Conservation (phyloP, 2,113 vertebrate species). For the Vidua macroura region DNA sequence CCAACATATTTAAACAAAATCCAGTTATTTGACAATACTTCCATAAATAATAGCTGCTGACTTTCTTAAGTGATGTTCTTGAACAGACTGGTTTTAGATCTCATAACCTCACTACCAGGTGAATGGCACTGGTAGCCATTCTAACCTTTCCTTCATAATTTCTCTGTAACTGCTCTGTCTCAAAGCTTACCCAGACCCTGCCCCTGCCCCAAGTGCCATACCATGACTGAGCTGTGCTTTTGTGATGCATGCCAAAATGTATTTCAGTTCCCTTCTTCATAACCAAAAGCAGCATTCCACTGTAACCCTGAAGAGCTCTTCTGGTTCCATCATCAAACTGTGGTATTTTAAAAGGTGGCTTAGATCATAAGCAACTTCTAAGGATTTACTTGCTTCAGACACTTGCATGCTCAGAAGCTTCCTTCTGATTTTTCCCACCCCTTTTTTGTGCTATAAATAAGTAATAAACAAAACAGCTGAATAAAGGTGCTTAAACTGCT, state of each 20-base stretch:
- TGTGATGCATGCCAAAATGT: not conserved
- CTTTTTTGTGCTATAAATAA: not conserved
- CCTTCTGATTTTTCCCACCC: not conserved
- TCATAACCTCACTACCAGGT: not conserved
- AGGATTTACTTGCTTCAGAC: not conserved
- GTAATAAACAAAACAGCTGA: not conserved
- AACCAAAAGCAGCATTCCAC: not conserved
- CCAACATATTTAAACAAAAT: not conserved
- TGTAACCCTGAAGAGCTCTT: not conserved
- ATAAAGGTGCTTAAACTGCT: not conserved
- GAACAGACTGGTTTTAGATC: not conserved
- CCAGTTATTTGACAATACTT: not conserved
- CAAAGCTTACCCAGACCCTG: not conserved
- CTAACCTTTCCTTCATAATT: not conserved
- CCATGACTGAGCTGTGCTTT: not conserved
- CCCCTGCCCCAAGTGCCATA: not conserved
- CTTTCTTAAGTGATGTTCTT: not conserved
- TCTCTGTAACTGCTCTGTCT: not conserved
- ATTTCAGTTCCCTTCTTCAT: not conserved
- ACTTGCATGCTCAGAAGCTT: not conserved
- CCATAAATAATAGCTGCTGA: not conserved
- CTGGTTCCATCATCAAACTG: not conserved
- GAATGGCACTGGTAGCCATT: not conserved
- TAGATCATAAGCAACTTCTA: not conserved
- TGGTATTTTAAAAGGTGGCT: not conserved